These are phyloP conservation scores for Callaeas wilsoni DNA, from an alignment of 2,113 vertebrate genomes.

Conservation along the genomic window DNA sequence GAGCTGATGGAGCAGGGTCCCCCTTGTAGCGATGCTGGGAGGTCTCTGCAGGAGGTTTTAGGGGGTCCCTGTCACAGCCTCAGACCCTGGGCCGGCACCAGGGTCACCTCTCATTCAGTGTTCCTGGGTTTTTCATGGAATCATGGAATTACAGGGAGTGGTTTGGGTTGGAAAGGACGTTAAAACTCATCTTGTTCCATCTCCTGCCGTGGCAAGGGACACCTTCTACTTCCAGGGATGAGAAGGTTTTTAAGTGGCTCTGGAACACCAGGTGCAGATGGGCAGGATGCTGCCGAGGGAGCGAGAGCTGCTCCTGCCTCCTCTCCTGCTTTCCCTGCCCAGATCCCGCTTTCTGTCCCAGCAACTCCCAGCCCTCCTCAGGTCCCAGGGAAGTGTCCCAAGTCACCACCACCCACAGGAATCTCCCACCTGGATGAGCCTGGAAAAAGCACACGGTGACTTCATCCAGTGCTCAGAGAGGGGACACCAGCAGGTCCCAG, in stretches of 20 bases:
- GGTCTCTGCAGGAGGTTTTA: not conserved
- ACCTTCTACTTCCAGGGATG: not conserved
- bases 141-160: not conserved
- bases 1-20: fast-evolving
- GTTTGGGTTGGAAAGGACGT: not conserved
- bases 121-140: not conserved
- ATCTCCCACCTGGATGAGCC: not conserved
- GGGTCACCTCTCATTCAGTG: fast-evolving
- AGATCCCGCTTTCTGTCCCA: not conserved
- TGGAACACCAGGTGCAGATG: not conserved
- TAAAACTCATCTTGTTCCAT: not conserved
- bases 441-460: fast-evolving
- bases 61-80: not conserved
- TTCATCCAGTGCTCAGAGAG: not conserved
- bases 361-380: not conserved
- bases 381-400: not conserved
- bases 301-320: not conserved
- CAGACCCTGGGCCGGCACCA: not conserved
- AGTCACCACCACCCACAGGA: not conserved
- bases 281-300: not conserved
- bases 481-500: not conserved
- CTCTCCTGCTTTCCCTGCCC: not conserved
- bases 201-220: not conserved
- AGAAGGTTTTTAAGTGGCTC: not conserved
- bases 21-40: fast-evolving